Evolutionary conservation across 2,113 vertebrate species (phyloP), one percentile per base, ranked within the genome.

Genomic region (Sinocyclocheilus anophthalmus): DNA sequence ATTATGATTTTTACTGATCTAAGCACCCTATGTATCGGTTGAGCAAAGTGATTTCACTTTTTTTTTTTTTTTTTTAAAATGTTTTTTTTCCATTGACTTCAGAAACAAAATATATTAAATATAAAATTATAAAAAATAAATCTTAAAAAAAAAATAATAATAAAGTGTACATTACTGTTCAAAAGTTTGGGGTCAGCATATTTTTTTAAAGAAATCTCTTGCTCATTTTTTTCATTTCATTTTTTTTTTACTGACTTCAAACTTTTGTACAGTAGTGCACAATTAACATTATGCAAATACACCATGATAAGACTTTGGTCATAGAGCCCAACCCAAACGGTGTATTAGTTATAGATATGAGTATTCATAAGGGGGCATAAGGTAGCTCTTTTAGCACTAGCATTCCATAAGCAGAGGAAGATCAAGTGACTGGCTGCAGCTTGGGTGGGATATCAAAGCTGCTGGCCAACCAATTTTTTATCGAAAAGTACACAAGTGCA

Each of bases 331-430:
- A 14, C 33, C 77, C 11, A n/a, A 80, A 42, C 20, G 37, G 61
- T 50, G 61, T 82, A 50, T 50, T 26, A 48, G 91, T 86, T 88
- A 75, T 88, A 39, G 20, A 85, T 69, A 59, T 20, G n/a, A 86
- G 84, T 89, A 87, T 87, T 76, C 39, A 88, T 88, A 61, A 91
- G 63, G 84, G 86, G 86, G 89, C 90, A 91, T 85, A 85, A 63
- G 82, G 86, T 84, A 87, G 89, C 70, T 67, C 79, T 84, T 83
- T 83, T 59, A 83, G 83, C 78, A 81, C 65, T 85, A 63, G 85
- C 79, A 90, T 90, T 90, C 84, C 87, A 53, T 45, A 45, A 76
- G 70, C 48, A 78, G 63, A 61, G 59, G 45, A 77, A 59, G 79
- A 84, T 77, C 87, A 24, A 87, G 88, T 91, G 88, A 90, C 87